Evolutionary conservation across 2,888 invertebrate genomes (phyloP).

Genomic region (Margaritifera margaritifera): DNA sequence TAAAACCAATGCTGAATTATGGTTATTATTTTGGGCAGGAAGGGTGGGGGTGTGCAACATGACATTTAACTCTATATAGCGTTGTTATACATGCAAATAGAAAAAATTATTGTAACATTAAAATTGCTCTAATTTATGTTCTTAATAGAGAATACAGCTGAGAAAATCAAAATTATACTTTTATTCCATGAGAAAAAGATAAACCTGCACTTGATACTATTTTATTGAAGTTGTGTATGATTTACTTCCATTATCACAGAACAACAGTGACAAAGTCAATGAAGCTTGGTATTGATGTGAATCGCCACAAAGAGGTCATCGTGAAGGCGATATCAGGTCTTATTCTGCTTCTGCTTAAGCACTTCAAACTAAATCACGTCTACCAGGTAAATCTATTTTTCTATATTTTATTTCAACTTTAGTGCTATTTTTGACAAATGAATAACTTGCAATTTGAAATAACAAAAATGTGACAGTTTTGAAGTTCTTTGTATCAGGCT

Average conservation of each 20-base stretch:
- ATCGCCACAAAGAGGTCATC: slow-evolving; percentile 98
- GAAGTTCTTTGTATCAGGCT: too few species aligned
- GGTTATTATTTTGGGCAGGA: too few species aligned
- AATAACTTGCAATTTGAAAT: too few species aligned
- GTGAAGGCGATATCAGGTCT: slow-evolving; percentile 86
- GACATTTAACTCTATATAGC: too few species aligned
- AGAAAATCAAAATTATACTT: too few species aligned
- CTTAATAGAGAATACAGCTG: too few species aligned
- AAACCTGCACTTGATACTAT: slow-evolving; percentile 16
- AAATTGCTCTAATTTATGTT: neutral
- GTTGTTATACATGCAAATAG: too few species aligned
- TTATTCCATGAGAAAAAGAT: neutral
- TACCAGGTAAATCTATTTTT: slow-evolving; percentile 80
- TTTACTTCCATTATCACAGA: slow-evolving; percentile 72
- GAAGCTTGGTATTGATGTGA: slow-evolving; percentile 96
- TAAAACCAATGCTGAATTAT: too few species aligned
- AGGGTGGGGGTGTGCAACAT: too few species aligned
- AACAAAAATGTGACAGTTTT: too few species aligned
- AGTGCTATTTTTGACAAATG: neutral
- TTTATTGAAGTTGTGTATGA: too few species aligned
- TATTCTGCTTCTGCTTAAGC: slow-evolving; percentile 91
- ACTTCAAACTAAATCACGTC: slow-evolving; percentile 96
- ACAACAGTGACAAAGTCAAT: slow-evolving; percentile 95
- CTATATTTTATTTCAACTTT: neutral
- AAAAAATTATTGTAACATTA: too few species aligned